A percentile compares a stretch with the other conserved stretches of the same genome.
Conservation (phyloP, 2,888 invertebrate genomes). For the Brachypalpus laphriformis region DNA sequence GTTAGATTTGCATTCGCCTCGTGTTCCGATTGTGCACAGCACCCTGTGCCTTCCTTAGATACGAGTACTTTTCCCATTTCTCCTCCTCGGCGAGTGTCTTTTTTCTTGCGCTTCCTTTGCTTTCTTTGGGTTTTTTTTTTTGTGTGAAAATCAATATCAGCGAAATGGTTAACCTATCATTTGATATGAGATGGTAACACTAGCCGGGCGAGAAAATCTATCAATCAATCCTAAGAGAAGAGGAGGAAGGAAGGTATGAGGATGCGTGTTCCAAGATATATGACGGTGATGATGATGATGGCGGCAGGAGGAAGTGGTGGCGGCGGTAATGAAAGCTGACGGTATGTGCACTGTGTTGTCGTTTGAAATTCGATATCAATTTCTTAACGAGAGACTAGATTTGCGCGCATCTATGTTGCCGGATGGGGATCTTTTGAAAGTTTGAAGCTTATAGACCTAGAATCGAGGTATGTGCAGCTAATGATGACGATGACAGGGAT, state of each 20-base stretch:
- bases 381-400: constrained; percentile 71
- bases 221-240: constrained; percentile 55
- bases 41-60: constrained; percentile 17
- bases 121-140: constrained; percentile 45
- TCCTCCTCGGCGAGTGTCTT: constrained; percentile 14
- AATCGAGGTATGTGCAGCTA: constrained; percentile 8
- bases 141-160: constrained; percentile 64
- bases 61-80: constrained; percentile 19
- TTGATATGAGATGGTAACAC: constrained; percentile 67
- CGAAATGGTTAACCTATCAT: constrained; percentile 60
- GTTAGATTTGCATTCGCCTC: constrained; percentile 60
- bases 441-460: constrained; percentile 59
- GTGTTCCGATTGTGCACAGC: constrained; percentile 43
- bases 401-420: constrained; percentile 51
- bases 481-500: constrained; percentile 37
- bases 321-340: constrained; percentile 61
- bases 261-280: constrained; percentile 53
- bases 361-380: constrained; percentile 70
- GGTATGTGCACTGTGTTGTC: constrained; percentile 47
- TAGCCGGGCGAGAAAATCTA: constrained; percentile 72
- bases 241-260: constrained; percentile 36
- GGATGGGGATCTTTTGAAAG: constrained; percentile 63
- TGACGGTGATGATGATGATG: constrained; percentile 24
- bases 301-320: constrained; percentile 16
- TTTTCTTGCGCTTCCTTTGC: constrained; percentile 43